These are phyloP conservation scores for Alethe castanea DNA, from an alignment of 2,113 vertebrate genomes.

Conservation along the genomic window DNA sequence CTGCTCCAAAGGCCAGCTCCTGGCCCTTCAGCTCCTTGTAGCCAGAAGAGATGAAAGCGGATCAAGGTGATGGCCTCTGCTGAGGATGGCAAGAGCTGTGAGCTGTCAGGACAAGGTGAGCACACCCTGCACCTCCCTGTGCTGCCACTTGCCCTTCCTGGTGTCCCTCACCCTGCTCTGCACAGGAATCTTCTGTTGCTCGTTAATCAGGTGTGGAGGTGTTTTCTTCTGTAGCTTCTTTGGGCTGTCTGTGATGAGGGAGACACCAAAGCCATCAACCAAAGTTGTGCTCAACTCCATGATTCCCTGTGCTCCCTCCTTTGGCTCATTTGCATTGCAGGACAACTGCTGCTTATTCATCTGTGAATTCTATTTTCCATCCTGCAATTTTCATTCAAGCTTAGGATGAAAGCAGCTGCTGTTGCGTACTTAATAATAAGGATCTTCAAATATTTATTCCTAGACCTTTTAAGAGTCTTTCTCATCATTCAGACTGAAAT, in stretches of 20 bases:
- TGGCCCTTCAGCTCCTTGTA: not conserved
- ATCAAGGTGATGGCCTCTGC: not conserved
- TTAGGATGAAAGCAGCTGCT: not conserved
- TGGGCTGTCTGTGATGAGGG: not conserved
- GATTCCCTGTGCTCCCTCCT: not conserved
- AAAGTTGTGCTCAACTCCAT: not conserved
- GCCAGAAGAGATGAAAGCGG: not conserved
- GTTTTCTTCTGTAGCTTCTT: not conserved
- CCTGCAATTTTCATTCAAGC: not conserved
- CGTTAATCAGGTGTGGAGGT: not conserved
- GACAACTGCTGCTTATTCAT: not conserved
- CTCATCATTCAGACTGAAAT: not conserved
- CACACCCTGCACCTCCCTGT: not conserved
- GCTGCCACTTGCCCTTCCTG: not conserved
- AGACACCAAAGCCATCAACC: not conserved
- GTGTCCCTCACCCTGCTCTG: not conserved
- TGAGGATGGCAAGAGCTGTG: not conserved
- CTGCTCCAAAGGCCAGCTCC: not conserved
- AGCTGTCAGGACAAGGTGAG: not conserved
- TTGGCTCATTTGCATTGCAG: not conserved
- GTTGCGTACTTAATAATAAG: not conserved
- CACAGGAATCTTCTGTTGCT: not conserved
- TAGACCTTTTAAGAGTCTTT: not conserved
- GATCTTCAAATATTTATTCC: not conserved
- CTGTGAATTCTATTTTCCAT: not conserved